These are phyloP conservation scores for Platorchestia sp. DNA, from an alignment of 1,140 invertebrate species.

Conservation along the genomic window DNA sequence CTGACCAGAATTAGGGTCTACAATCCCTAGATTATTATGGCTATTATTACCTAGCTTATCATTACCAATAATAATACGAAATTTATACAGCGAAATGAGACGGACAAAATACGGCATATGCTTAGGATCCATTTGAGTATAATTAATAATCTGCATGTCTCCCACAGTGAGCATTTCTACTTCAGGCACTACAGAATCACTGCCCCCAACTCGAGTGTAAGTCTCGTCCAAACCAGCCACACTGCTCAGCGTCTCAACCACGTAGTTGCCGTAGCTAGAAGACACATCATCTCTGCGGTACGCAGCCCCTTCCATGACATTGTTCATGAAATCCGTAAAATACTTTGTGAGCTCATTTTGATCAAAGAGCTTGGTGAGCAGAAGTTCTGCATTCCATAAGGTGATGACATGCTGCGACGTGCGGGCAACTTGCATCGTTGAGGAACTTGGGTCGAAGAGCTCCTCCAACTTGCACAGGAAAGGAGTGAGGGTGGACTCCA, in stretches of 20 bases:
- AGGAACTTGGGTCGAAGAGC: slow-evolving; percentile 63
- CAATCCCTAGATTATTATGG: neutral
- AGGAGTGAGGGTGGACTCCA: slow-evolving; percentile 64
- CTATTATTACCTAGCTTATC: slow-evolving; percentile 63
- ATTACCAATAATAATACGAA: slow-evolving; percentile 58
- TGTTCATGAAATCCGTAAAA: slow-evolving; percentile 66
- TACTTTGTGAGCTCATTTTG: slow-evolving; percentile 66
- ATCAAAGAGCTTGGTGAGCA: slow-evolving; percentile 66
- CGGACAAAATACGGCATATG: slow-evolving; percentile 58
- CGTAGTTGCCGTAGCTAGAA: slow-evolving; percentile 39
- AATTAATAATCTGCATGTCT: slow-evolving; percentile 65
- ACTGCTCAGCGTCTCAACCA: slow-evolving; percentile 60
- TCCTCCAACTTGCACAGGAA: slow-evolving; percentile 66
- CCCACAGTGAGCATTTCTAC: slow-evolving; percentile 63
- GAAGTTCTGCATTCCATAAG: slow-evolving; percentile 65
- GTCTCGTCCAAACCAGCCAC: slow-evolving; percentile 62
- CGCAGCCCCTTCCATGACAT: slow-evolving; percentile 61
- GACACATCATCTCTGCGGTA: slow-evolving; percentile 26
- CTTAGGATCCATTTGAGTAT: slow-evolving; percentile 60
- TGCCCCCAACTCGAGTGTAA: slow-evolving; percentile 60
- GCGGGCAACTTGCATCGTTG: slow-evolving; percentile 65
- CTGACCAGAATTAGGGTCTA: neutral
- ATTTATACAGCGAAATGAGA: slow-evolving; percentile 19
- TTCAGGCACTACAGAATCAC: slow-evolving; percentile 60
- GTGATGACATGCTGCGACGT: slow-evolving; percentile 66